Base-by-base conservation (phyloP, 2,113 vertebrate species). In the Gallinago paraguaiae region DNA sequence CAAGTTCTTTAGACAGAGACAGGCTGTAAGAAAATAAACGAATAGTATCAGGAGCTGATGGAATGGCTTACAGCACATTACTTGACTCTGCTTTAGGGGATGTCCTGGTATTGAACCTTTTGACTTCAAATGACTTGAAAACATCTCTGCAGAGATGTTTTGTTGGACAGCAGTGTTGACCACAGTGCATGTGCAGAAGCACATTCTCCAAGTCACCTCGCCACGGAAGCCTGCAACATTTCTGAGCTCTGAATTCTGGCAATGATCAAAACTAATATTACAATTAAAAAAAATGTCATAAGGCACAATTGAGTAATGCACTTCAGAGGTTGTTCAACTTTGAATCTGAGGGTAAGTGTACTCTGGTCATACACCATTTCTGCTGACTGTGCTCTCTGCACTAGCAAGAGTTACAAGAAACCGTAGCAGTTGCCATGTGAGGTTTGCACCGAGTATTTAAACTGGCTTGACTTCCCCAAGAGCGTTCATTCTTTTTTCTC, bases 311-410 rank as follows among this genome's bases (percentile, higher is more conserved):
- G 68, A 90, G 43, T 10, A 61, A 35, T 18, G 41, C 7, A 19
- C 13, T 60, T 53, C 68, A 83, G 86, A 81, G 64, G 54, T 31
- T 82, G 84, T 72, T 94, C 88, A 94, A 0, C 76, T 83, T 10
- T 3, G 25, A 48, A 69, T 67, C 63, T 53, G 46, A 60, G 65
- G 45, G 33, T 50, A 46, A 35, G 45, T 30, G 33, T 67, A 37
- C 16, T 71, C 57, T 72, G 43, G 72, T 16, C 0, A 1, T 37
- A 54, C 69, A 69, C 6, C 35, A 7, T 30, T 96, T 80, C 82
- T 94, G 88, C 88, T 96, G 92, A 94, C 86, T 78, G 6, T 61
- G 88, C 54, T 91, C 37, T 65, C n/a, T 69, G 71, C 46, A 11
- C 11, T 33, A 37, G 64, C 48, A 79, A 67, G 74, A 84, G n/a